phyloP scores from a whole-genome alignment of 2,113 vertebrate genomes.

The Macroglossus sobrinus region DNA sequence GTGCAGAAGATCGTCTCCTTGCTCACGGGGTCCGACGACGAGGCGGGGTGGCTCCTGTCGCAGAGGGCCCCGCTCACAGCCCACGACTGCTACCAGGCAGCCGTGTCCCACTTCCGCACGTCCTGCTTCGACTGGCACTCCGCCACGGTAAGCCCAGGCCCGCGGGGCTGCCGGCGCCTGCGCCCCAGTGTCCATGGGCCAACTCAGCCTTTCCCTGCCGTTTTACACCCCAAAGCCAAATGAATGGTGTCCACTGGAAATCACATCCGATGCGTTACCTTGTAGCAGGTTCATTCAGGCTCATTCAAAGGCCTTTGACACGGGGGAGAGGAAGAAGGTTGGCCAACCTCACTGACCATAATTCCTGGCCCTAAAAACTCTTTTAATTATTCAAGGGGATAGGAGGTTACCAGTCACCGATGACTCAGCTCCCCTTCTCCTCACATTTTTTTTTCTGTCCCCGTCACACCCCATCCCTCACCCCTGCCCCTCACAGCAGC shows the following conservation, averaged over 20 bases:
- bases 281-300: not conserved
- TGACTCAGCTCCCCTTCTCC: accelerated
- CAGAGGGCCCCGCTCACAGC: slow-evolving; percentile 80
- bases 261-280: not conserved
- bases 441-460: not conserved
- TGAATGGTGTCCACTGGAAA: accelerated
- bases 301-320: not conserved
- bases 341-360: accelerated
- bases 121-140: slow-evolving; percentile 96
- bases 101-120: slow-evolving; percentile 85
- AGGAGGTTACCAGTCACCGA: not conserved
- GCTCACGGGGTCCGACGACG: slow-evolving; percentile 76
- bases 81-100: slow-evolving; percentile 86
- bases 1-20: slow-evolving; percentile 83
- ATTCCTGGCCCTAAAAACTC: not conserved
- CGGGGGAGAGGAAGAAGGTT: not conserved
- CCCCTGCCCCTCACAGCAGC: not conserved
- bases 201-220: accelerated
- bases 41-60: slow-evolving; percentile 78
- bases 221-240: no score
- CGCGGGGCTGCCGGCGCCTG: accelerated
- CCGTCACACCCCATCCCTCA: not conserved
- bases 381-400: not conserved
- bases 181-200: accelerated
- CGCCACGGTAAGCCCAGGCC: slow-evolving; percentile 81